Evolutionary conservation across 2,888 invertebrate genomes (phyloP), one percentile per base, ranked within the genome.

Genomic region (Alloplasta piceator): DNA sequence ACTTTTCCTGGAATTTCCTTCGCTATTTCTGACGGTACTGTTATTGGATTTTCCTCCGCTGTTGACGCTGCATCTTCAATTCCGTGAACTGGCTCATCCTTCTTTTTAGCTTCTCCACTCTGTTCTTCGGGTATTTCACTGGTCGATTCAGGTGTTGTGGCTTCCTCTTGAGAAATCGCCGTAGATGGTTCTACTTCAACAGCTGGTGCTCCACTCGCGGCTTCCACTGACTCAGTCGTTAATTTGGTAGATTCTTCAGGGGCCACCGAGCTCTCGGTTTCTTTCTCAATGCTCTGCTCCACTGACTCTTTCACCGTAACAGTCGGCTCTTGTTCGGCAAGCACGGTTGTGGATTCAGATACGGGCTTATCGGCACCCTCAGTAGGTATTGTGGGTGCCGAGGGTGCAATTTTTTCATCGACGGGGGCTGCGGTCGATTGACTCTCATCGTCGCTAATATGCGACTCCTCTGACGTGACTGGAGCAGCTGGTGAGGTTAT

Each of bases 311-410:
- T 6, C 43, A 10, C 10, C 43, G 43, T 43, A 43, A 43, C 10
- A 6, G 43, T 4, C 10, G 48, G 14, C 46, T 64, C 43, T 36
- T 70, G 72, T 48, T 10, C 43, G 43, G 43, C 43, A 9, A 10
- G 43, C 10, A 64, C 71, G 26, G 50, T 55, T 38, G 73, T 56
- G 41, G 76, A 66, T 41, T 74, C 78, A 9, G 58, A 26, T 12
- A 61, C 76, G 5, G 75, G 80, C 71, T 16, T 52, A 26, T 79
- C 46, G 16, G 61, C 67, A 26, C 63, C 46, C 56, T 64, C 73
- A 5, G 61, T 43, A 5, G 58, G 50, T 52, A 64, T 48, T 60
- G 67, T 60, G 58, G n/a, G 6, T 26, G 26, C 26, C 26, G 26
- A 50, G 1, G 41, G n/a, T 60, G 50, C 41, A 7, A 7, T 6